These are phyloP conservation scores for Ariopsis seemanni DNA, from an alignment of 2,113 vertebrate species.

Conservation along the genomic window DNA sequence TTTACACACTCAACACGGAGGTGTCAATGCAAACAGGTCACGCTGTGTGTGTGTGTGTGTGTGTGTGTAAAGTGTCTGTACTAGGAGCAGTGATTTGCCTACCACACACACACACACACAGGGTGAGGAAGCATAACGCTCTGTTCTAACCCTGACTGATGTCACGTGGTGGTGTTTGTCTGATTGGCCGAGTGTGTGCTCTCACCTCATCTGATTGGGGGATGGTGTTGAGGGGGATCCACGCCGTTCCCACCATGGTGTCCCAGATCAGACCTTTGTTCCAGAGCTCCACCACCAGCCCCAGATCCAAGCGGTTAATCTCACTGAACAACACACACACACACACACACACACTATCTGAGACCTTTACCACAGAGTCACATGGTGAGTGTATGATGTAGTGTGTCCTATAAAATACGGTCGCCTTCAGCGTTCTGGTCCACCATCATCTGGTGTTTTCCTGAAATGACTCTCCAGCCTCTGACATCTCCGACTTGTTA, in stretches of 20 bases:
- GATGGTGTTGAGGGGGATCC: conserved; percentile 87
- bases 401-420: too few species aligned
- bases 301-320: conserved; percentile 89
- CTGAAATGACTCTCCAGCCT: too few species aligned
- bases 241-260: conserved; percentile 90
- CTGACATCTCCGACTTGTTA: too few species aligned
- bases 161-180: not conserved
- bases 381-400: not conserved
- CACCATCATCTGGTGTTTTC: too few species aligned
- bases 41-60: not conserved
- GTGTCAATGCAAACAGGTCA: not conserved
- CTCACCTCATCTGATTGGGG: conserved; percentile 90
- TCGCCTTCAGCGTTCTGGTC: too few species aligned
- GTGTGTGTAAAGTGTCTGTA: not conserved
- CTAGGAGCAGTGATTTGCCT: not conserved
- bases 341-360: conserved; percentile 12
- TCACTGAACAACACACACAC: conserved; percentile 74
- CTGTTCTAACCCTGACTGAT: not conserved
- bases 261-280: conserved; percentile 99
- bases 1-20: not conserved
- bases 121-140: not conserved
- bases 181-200: not conserved
- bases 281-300: conserved; percentile 95
- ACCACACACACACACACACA: not conserved
- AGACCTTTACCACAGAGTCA: not conserved